Evolutionary conservation across 2,888 invertebrate genomes (phyloP), one percentile per base, ranked within the genome.

Genomic region (Limnephilus lunatus): DNA sequence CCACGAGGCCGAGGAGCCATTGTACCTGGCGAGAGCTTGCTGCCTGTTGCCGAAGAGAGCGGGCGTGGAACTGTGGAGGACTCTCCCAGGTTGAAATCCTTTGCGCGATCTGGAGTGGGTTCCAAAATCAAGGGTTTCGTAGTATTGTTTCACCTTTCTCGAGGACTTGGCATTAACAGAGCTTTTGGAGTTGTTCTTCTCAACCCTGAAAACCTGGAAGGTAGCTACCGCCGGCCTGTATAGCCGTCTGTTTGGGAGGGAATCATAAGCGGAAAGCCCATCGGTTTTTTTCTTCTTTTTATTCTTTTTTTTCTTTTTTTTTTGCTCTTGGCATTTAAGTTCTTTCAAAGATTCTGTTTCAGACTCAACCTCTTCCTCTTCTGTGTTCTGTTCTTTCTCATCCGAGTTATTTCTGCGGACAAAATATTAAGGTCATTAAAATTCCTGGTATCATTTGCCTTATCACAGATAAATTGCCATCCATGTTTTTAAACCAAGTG

Each of bases 241-340:
- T 93, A 95, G 94, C 15, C 95, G 95, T 93, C 95, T 94, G 94
- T 95, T 95, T 92, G 95, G 95, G 93, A 95, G 94, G 94, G 93
- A 94, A 12, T 94, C 94, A 48, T 94, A 39, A 83, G 68, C 7
- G 53, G 31, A 12, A 25, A 12, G 12, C 15, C 53, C 31, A 39
- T 11, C 31, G 12, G 31, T 15, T 39, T 30, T 90, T 87, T 81
- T 90, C 80, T 85, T 25, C 80, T 85, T 90, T 30, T 86, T 86
- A 5, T 91, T 48, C 68, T 90, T 48, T 90, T 82, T 86, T 35
- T 25, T 25, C 68, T 68, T 68, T 68, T 68, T 68, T 68, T 68
- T 68, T 68, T 1, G 68, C 25, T 68, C 68, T 68, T 68, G 25
- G 68, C 68, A 68, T 68, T 68, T 68, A n/a, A n/a, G 68, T n/a